Percentiles rank a stretch among this genome's conserved stretches.
Evolutionary conservation across 2,888 invertebrate genomes (phyloP).

Genomic region (Pelosia muscerda): DNA sequence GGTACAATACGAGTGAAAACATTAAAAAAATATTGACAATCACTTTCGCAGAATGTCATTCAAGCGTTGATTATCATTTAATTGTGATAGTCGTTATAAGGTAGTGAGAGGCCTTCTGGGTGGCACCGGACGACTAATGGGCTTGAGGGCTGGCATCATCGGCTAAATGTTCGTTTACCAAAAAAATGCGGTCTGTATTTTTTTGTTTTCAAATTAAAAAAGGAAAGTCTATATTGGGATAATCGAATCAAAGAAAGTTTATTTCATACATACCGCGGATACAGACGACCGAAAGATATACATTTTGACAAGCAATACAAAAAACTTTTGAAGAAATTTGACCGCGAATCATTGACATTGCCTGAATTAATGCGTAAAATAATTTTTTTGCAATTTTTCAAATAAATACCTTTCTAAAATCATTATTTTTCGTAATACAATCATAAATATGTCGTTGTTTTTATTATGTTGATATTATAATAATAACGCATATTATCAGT

Average conservation of each 20-base stretch:
- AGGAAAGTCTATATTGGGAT: slow-evolving; percentile 11
- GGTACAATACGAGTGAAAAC: too few relatives aligned
- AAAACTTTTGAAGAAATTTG: slow-evolving; percentile 1
- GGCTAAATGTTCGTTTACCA: slow-evolving; percentile 14
- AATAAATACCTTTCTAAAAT: too few relatives aligned
- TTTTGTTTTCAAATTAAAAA: background rate
- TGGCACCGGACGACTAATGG: background rate
- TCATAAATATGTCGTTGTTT: too few relatives aligned
- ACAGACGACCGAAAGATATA: slow-evolving; percentile 10
- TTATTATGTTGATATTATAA: too few relatives aligned
- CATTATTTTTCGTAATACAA: too few relatives aligned
- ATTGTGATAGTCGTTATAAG: too few relatives aligned
- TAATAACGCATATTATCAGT: too few relatives aligned
- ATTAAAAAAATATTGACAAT: too few relatives aligned
- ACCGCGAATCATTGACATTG: slow-evolving; percentile 14
- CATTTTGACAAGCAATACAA: slow-evolving; percentile 13
- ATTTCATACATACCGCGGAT: background rate
- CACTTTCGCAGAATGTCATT: too few relatives aligned
- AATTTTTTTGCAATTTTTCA: background rate
- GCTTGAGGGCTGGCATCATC: slow-evolving; percentile 16
- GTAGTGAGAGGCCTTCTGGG: too few relatives aligned
- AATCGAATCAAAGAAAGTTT: slow-evolving; percentile 12
- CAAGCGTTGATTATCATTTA: too few relatives aligned
- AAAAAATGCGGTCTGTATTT: slow-evolving; percentile 15
- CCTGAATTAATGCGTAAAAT: slow-evolving; percentile 16